A percentile compares a stretch with the other conserved stretches of the same genome.
phyloP scores from a whole-genome alignment of 2,888 invertebrate species.

The Ochropacha duplaris region DNA sequence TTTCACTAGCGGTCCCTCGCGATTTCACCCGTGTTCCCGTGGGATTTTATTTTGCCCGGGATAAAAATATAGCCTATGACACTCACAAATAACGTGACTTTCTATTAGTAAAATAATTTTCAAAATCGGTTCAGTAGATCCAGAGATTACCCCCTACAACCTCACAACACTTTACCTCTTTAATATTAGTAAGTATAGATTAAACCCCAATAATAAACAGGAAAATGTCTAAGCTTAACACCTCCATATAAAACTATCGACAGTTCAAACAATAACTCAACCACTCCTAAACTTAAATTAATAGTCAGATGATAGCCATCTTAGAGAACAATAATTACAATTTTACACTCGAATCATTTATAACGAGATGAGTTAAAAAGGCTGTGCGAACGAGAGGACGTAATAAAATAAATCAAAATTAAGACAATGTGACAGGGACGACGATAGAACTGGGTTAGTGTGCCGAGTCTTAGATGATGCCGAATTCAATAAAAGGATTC shows the following conservation, averaged over 20 bases:
- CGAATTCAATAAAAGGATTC: constrained; percentile 32
- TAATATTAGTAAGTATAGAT: too few relatives aligned
- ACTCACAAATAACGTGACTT: too few relatives aligned
- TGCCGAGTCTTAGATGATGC: constrained; percentile 35
- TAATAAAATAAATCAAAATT: constrained; percentile 28
- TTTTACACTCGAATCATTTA: constrained; percentile 6
- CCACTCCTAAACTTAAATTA: not conserved
- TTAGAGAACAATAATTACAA: constrained; percentile 1
- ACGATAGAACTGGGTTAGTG: constrained; percentile 38
- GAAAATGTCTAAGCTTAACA: not conserved
- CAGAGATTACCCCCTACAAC: too few relatives aligned
- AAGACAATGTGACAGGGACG: constrained; percentile 21
- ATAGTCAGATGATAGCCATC: constrained; percentile 1
- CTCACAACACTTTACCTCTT: too few relatives aligned
- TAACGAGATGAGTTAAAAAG: constrained; percentile 3
- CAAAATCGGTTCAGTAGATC: too few relatives aligned
- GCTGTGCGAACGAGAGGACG: constrained; percentile 9
- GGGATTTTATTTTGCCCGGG: too few relatives aligned
- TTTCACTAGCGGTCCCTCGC: too few relatives aligned
- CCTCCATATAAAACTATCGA: not conserved
- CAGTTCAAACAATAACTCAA: not conserved
- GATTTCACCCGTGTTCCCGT: too few relatives aligned
- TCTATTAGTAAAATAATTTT: too few relatives aligned
- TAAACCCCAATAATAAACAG: too few relatives aligned
- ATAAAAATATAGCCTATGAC: too few relatives aligned